Conservation (phyloP, 35 echinoderm and acorn worm genomes). For the Chiridota heheva region DNA sequence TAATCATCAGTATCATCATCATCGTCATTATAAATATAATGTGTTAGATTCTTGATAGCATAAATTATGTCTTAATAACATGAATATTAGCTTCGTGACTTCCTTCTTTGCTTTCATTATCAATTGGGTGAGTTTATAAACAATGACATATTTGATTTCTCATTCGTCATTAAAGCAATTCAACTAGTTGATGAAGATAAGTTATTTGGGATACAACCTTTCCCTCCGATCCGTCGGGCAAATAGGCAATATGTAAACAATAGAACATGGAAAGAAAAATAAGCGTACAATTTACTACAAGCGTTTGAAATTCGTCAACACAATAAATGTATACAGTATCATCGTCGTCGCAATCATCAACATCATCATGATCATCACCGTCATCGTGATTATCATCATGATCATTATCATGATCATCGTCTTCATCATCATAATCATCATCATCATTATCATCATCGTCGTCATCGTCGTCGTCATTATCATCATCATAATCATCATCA, state of each 20-base stretch:
- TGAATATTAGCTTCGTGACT: no score
- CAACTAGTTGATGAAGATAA: no score
- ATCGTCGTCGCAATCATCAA: background rate
- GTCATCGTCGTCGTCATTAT: background rate
- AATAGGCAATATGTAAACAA: no score
- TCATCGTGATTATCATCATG: background rate
- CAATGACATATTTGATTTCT: no score
- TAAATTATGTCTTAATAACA: background rate
- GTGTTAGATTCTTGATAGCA: background rate
- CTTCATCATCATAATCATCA: constrained; percentile 15
- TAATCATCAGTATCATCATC: constrained; percentile 10
- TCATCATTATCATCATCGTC: constrained; percentile 6
- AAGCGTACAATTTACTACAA: no score
- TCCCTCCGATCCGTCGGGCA: no score
- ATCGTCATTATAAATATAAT: background rate
- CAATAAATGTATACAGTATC: background rate
- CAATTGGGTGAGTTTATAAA: no score
- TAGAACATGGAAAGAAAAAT: no score
- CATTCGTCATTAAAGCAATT: no score
- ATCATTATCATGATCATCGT: constrained; percentile 9
- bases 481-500: background rate
- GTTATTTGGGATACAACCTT: no score
- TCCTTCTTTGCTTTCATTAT: no score
- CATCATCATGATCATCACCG: background rate
- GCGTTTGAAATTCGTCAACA: constrained; percentile 9